Base-by-base conservation (phyloP, 2,888 invertebrate genomes). In the Cryptus armator region DNA sequence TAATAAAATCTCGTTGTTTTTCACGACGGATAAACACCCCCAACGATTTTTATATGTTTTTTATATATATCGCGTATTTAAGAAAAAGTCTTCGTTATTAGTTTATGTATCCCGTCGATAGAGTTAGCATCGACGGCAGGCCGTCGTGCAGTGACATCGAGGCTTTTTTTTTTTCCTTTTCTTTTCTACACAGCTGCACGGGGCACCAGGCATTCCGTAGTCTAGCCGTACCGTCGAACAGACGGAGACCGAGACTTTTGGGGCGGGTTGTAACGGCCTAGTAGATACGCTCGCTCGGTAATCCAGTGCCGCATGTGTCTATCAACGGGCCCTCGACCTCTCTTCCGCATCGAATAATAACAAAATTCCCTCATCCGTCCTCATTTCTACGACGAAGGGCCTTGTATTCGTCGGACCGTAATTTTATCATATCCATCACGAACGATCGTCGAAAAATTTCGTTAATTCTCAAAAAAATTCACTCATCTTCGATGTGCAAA, bases 181-280 rank as follows among this genome's bases (percentile, higher is more conserved):
- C 68, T 80, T 72, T 66, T 32, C 51, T 37, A 59, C 44, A 86
- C 86, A 86, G 83, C 81, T 88, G 85, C 87, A 88, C 90, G 89
- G 89, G 88, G 85, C 88, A 91, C 88, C 90, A 89, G 89, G 86
- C 90, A 89, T 90, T 89, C 87, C 89, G 84, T 72, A 67, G 86
- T 88, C 88, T 89, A 88, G 87, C 86, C 88, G 87, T 85, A 77
- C 68, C 87, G 72, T 77, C 81, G 68, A 70, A 64, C 48, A 74
- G 78, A 77, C 82, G 82, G 77, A 72, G 67, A 72, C 44, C 75
- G 53, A 81, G 70, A 71, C 71, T 75, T 70, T 82, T 77, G 72
- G 77, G 72, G 67, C 83, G 79, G 79, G 43, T 64, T 78, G 72
- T 66, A 76, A 76, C 66, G 72, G 66, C 64, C 68, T 71, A 53